These are phyloP conservation scores for Scaptomyza flava DNA, from an alignment of 2,888 invertebrate species.

Conservation along the genomic window DNA sequence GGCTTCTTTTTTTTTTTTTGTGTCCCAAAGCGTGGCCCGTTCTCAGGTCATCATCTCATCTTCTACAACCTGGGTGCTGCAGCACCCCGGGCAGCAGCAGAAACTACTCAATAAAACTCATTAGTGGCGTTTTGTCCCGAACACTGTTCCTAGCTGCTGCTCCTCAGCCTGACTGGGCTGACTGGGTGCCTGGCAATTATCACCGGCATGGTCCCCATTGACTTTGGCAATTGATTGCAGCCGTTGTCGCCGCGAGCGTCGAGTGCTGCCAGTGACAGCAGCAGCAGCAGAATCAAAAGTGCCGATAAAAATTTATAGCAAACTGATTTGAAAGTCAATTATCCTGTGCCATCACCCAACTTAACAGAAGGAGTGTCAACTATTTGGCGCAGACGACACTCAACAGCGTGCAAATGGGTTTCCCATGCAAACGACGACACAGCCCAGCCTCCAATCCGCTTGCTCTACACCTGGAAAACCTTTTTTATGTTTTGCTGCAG, in stretches of 20 bases:
- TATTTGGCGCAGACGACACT: too few species aligned
- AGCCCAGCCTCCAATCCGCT: not conserved
- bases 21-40: constrained; percentile 15
- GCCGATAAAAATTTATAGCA: constrained; percentile 84
- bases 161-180: too few species aligned
- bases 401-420: too few species aligned
- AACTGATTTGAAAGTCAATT: constrained; percentile 84
- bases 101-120: constrained; percentile 81
- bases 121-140: constrained; percentile 73
- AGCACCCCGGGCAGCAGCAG: constrained; percentile 16
- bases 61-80: constrained; percentile 3
- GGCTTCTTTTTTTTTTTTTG: constrained; percentile 30
- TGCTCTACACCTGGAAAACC: constrained; percentile 31
- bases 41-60: constrained; percentile 7
- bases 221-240: constrained; percentile 81
- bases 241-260: constrained; percentile 53
- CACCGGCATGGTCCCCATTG: constrained; percentile 71
- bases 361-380: constrained; percentile 44
- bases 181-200: constrained; percentile 72
- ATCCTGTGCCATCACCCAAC: constrained; percentile 64
- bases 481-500: constrained; percentile 61
- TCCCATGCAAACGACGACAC: constrained; percentile 68
- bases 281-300: constrained; percentile 81
- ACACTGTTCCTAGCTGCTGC: constrained; percentile 1
- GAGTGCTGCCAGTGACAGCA: constrained; percentile 61